Evolutionary conservation across 1,140 invertebrate genomes (phyloP).

Genomic region (Colletes latitarsis): DNA sequence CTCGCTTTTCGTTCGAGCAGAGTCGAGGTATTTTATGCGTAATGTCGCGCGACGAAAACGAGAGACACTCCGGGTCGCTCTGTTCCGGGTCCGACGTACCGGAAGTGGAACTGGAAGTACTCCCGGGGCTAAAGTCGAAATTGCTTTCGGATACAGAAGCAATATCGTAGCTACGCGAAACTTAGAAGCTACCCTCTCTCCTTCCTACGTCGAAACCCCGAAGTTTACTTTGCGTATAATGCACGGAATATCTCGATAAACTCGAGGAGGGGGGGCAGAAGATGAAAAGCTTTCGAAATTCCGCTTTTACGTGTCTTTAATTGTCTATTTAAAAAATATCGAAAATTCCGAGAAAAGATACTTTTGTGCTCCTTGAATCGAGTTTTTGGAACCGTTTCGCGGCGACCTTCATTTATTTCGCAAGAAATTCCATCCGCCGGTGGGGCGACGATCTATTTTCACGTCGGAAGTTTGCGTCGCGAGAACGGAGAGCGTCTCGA

Average conservation of each 20-base stretch:
- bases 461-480: too few species aligned
- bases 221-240: conserved; percentile 33
- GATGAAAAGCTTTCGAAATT: neutral
- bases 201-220: neutral
- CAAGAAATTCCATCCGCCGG: too few species aligned
- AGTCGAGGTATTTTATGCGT: neutral
- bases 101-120: conserved; percentile 20
- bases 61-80: neutral
- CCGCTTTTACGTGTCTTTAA: neutral
- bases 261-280: neutral
- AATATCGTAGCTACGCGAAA: conserved; percentile 25
- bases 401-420: too few species aligned
- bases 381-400: too few species aligned
- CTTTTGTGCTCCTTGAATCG: too few species aligned
- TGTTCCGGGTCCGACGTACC: conserved; percentile 14
- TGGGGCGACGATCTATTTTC: too few species aligned
- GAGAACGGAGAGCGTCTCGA: neutral
- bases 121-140: conserved; percentile 22
- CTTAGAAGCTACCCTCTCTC: neutral
- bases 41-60: neutral
- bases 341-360: too few species aligned
- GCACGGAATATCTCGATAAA: conserved; percentile 24
- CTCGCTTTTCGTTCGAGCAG: neutral
- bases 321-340: too few species aligned
- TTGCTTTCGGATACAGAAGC: conserved; percentile 41